Conservation (phyloP, 2,888 invertebrate genomes). For the Oxycera nigricornis region DNA sequence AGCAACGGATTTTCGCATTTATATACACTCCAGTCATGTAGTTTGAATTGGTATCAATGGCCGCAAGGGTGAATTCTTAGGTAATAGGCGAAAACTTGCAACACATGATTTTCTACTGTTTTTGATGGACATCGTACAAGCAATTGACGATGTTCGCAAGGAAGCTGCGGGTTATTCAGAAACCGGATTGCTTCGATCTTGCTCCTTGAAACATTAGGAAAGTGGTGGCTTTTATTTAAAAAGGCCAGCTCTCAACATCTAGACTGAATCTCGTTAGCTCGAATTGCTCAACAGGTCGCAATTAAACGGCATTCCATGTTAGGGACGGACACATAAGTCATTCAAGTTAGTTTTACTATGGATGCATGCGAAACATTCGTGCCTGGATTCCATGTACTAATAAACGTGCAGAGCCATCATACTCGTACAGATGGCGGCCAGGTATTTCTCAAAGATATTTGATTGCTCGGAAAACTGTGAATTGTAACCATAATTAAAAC, state of each 20-base stretch:
- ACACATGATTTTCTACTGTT: too few species aligned
- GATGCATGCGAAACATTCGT: neutral
- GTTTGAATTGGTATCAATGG: too few species aligned
- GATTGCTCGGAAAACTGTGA: constrained; percentile 22
- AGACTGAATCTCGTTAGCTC: neutral
- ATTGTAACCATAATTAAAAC: constrained; percentile 26
- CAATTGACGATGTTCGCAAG: neutral
- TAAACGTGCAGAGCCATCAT: neutral
- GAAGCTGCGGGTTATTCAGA: neutral
- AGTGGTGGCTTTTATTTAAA: neutral
- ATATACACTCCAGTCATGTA: too few species aligned
- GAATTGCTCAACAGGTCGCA: neutral
- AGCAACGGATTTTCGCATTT: too few species aligned
- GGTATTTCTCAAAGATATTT: constrained; percentile 14
- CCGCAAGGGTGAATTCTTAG: too few species aligned
- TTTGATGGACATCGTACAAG: too few species aligned
- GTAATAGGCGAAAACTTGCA: too few species aligned
- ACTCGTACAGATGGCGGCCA: neutral
- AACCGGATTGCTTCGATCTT: constrained; percentile 7
- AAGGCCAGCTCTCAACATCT: neutral
- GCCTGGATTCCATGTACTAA: neutral
- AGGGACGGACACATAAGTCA: constrained; percentile 18
- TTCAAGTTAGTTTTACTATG: neutral
- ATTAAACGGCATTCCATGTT: constrained; percentile 22
- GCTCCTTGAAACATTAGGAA: constrained; percentile 17